phyloP scores from a whole-genome alignment of 1,140 invertebrate species.

The Drosophila sulfurigaster region DNA sequence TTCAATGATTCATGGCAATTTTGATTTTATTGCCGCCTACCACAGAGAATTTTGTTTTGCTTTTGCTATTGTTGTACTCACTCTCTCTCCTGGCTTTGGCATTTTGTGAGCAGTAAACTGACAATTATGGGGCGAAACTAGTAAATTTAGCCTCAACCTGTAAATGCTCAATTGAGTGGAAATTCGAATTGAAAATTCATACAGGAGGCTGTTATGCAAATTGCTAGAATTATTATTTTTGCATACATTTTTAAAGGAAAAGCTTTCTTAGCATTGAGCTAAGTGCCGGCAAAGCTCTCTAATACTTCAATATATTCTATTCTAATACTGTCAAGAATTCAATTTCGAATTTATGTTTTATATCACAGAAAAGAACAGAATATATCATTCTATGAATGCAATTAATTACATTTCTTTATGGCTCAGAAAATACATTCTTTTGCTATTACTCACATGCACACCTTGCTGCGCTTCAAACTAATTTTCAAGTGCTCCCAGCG shows the following conservation, averaged over 20 bases:
- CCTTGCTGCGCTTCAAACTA: not conserved
- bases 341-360: not conserved
- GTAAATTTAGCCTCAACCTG: slow-evolving; percentile 18
- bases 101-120: slow-evolving; percentile 32
- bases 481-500: slow-evolving; percentile 19
- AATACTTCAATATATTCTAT: not conserved
- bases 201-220: slow-evolving; percentile 29
- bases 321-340: not conserved
- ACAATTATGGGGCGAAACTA: slow-evolving; percentile 47
- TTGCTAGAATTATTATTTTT: slow-evolving; percentile 17
- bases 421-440: not conserved
- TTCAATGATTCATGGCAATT: slow-evolving; percentile 76
- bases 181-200: slow-evolving; percentile 35
- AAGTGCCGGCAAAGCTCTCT: not conserved
- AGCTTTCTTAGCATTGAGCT: no score
- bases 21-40: slow-evolving; percentile 65
- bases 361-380: not conserved
- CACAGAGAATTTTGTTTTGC: slow-evolving; percentile 15
- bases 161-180: slow-evolving; percentile 41
- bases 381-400: not conserved
- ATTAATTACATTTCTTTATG: not conserved
- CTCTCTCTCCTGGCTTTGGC: not conserved
- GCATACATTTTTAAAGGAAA: slow-evolving; percentile 1
- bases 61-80: slow-evolving; percentile 3
- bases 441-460: not conserved